Base-by-base conservation (phyloP, 2,888 invertebrate species). In the Ceriagrion tenellum region DNA sequence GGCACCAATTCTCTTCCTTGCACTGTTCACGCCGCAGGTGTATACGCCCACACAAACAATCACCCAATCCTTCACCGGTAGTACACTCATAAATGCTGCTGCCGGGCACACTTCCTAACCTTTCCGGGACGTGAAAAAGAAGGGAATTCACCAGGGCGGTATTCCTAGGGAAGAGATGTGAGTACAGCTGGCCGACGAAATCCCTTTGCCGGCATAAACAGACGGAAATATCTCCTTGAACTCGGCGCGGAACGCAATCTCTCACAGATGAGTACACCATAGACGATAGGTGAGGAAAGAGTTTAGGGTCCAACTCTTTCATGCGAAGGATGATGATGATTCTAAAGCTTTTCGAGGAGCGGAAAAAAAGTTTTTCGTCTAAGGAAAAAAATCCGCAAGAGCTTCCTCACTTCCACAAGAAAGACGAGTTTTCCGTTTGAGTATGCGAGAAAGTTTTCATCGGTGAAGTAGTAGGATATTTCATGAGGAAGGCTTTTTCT, bases 1-100 rank as follows among this genome's bases (percentile, higher is more conserved):
- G 97, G 96, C 97, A 97, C 96, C 97, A 97, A 96, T 97, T 97
- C 96, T 97, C 97, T 96, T 97, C 97, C 96, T 97, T 97, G 93
- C 93, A 93, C 93, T 93, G 59, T 63, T 93, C 93, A 93, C 69
- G 93, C 69, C 35, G 59, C 63, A 47, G 63, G 93, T 47, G 12
- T 47, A 69, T 30, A 40, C 69, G 47, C 69, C 93, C 47, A 93
- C 63, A 59, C 30, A 69, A 93, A 93, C 35, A 40, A 93, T 69
- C 69, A 69, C 93, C 93, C 40, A 69, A 93, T 93, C 93, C 47
- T 69, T 93, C 63, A 69, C 47, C 93, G 93, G 69, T 93, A n/a
- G 35, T 69, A 23, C 93, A 93, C 93, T 93, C 93, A 93, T 93
- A 93, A 74, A 93, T 93, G 93, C 93, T 69, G 93, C 69, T 40